These are phyloP conservation scores for Carassius gibelio DNA, from an alignment of 2,113 vertebrate species.

Conservation along the genomic window DNA sequence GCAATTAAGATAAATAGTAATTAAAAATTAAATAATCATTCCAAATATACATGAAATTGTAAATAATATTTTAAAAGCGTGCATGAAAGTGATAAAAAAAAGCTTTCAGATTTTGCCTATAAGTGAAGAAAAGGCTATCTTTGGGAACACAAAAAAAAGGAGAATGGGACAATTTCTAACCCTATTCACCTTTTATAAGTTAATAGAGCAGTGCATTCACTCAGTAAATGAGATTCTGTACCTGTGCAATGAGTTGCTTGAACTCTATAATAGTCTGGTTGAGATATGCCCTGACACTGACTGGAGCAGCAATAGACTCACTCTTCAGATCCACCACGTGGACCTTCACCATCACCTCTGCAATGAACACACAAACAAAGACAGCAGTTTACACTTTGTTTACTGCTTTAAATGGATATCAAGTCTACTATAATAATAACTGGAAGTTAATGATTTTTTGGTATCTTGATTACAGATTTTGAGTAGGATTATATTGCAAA, in stretches of 20 bases:
- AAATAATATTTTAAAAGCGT: too few relatives aligned
- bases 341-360: constrained; percentile 99
- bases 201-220: background rate
- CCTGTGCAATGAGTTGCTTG: constrained; percentile 96
- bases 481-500: background rate
- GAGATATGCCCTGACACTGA: constrained; percentile 94
- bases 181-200: background rate
- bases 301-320: constrained; percentile 85
- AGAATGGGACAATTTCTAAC: too few relatives aligned
- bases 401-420: background rate
- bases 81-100: too few relatives aligned
- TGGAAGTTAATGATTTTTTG: background rate
- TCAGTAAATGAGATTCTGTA: constrained; percentile 60
- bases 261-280: constrained; percentile 95
- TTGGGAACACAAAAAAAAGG: too few relatives aligned
- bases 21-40: too few relatives aligned
- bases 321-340: constrained; percentile 90
- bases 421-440: background rate
- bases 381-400: background rate
- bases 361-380: constrained; percentile 57
- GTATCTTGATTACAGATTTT: background rate
- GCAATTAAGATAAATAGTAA: background rate
- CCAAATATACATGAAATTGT: too few relatives aligned
- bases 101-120: too few relatives aligned
- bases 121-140: too few relatives aligned